phyloP scores from a whole-genome alignment of 2,113 vertebrate genomes.

The Hystrix brachyura region DNA sequence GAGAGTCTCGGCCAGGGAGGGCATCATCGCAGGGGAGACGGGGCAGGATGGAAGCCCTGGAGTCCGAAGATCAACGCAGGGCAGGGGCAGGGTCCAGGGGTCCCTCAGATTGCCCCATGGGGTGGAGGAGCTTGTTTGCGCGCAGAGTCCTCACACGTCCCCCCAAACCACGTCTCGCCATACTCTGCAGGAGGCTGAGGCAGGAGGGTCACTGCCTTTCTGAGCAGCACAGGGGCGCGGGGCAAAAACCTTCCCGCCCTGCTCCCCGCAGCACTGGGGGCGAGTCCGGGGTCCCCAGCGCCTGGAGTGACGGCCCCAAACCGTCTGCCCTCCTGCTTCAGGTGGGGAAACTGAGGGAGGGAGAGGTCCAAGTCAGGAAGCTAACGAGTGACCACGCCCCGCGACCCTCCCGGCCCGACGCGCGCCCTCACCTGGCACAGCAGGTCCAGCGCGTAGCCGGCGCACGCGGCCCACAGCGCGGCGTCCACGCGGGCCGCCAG shows the following conservation, averaged over 20 bases:
- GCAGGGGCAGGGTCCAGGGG: not conserved
- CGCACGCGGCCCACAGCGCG: slow-evolving; percentile 88
- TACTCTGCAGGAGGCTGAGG: not conserved
- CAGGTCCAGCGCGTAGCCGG: slow-evolving; percentile 93
- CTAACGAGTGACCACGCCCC: not conserved
- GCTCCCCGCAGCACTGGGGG: not conserved
- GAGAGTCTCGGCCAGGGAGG: not conserved
- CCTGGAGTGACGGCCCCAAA: too few relatives aligned
- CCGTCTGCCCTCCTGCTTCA: not conserved
- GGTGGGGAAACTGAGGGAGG: slow-evolving; percentile 38
- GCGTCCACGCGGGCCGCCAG: slow-evolving; percentile 89
- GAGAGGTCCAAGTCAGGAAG: not conserved
- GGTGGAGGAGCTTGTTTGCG: not conserved
- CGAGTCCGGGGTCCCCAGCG: not conserved
- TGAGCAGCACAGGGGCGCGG: fast-evolving
- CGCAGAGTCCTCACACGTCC: not conserved
- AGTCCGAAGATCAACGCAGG: too few relatives aligned
- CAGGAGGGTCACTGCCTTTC: not conserved
- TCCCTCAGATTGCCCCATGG: not conserved
- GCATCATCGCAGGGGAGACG: too few relatives aligned
- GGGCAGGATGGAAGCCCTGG: not conserved
- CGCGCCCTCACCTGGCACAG: slow-evolving; percentile 94
- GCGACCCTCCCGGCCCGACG: not conserved
- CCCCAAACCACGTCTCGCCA: not conserved
- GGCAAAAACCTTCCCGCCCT: not conserved